Base-by-base conservation (phyloP, 2,888 invertebrate species). In the Nomada ruficornis region DNA sequence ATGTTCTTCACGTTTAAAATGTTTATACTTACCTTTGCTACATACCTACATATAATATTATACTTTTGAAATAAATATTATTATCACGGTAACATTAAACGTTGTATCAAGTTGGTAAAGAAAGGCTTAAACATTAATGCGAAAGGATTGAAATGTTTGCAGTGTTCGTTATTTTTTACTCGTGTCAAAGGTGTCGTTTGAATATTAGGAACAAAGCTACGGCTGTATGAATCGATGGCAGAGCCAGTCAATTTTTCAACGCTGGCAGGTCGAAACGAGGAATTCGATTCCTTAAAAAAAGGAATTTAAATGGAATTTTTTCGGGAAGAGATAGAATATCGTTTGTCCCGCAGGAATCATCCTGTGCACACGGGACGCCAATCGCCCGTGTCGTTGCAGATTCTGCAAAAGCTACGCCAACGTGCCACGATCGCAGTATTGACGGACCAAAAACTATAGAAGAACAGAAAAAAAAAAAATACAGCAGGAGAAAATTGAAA, bases 401-500 rank as follows among this genome's bases (percentile, higher is more conserved):
- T 76, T 82, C 76, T 57, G 70, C 71, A 70, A 76, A 82, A 70
- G 52, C 42, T 52, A 62, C 68, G 52, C 59, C 65, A 62, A 44
- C 65, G 69, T 74, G 65, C 67, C 63, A 54, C 75, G 76, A 55
- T 72, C 47, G 60, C 75, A n/a, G 72, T 65, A 75, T 54, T 71
- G 85, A 68, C 80, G 47, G 59, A 72, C 29, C 62, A 15, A 59
- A 65, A 79, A 50, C 60, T 18, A 11, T 11, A 7, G 4, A 26
- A 15, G 18, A 18, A 18, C 15, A 11, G 18, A 54, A 67, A 20
- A 18, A 13, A 20, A 26, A 64, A 29, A 65, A 26, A 42, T 57
- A 36, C 23, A 74, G 54, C 9, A 47, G 63, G 72, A 82, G 76
- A 74, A 82, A 82, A 83, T 83, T 84, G 84, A 75, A 84, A 84